Percentiles rank a stretch among this genome's conserved stretches.
phyloP scores from a whole-genome alignment of 2,113 vertebrate species.

The Paramisgurnus dabryanus region DNA sequence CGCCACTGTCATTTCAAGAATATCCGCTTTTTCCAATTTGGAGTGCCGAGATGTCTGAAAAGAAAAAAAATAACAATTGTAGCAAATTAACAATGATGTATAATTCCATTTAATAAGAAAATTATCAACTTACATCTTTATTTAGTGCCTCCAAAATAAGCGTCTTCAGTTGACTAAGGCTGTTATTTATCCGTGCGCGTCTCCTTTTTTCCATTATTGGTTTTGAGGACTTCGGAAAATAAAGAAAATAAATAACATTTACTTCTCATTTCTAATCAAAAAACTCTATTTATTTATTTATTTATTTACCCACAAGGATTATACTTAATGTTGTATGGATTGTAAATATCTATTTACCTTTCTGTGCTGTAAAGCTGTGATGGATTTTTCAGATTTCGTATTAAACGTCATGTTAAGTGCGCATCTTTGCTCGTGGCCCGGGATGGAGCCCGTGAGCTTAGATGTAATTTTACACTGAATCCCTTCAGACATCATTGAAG shows the following conservation, averaged over 20 bases:
- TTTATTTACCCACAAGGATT: background rate
- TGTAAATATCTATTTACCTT: conserved; percentile 75
- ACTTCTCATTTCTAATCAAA: background rate
- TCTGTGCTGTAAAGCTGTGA: conserved; percentile 79
- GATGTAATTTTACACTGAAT: conserved; percentile 81
- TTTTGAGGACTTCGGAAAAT: conserved; percentile 79
- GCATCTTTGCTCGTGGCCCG: conserved; percentile 57
- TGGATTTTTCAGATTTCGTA: conserved; percentile 81
- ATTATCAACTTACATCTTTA: conserved; percentile 84
- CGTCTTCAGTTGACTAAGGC: conserved; percentile 85
- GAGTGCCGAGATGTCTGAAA: conserved; percentile 91
- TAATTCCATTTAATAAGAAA: background rate
- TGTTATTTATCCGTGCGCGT: conserved; percentile 88
- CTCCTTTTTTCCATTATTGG: conserved; percentile 91
- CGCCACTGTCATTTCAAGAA: conserved; percentile 96
- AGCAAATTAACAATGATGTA: background rate
- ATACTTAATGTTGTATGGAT: background rate
- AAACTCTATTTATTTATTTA: background rate
- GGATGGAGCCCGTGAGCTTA: conserved; percentile 79
- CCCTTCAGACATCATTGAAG: conserved; percentile 83
- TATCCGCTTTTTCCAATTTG: conserved; percentile 95
- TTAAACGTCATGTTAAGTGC: conserved; percentile 60
- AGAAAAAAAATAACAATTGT: background rate
- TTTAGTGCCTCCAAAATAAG: conserved; percentile 89
- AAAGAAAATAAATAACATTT: background rate